phyloP scores from a whole-genome alignment of 2,888 invertebrate genomes.

The Lochmaea crataegi region DNA sequence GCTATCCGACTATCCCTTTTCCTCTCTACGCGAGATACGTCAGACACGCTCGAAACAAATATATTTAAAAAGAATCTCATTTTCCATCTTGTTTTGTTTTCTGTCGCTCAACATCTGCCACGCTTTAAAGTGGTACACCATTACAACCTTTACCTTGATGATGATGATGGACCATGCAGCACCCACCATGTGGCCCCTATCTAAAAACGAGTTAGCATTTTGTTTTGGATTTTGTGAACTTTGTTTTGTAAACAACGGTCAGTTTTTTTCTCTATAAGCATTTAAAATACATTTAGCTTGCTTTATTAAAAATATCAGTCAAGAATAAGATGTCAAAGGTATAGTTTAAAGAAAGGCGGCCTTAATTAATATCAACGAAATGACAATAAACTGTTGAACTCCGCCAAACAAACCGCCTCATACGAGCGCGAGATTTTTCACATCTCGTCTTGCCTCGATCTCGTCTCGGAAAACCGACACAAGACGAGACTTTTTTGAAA shows the following conservation, averaged over 20 bases:
- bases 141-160: slow-evolving; percentile 1
- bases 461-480: no score
- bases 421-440: no score
- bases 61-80: background rate
- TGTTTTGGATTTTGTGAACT: background rate
- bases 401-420: no score
- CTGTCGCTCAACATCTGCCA: slow-evolving; percentile 26
- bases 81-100: slow-evolving; percentile 6
- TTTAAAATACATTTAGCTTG: no score
- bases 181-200: slow-evolving; percentile 12
- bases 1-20: slow-evolving; percentile 26
- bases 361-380: no score
- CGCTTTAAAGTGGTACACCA: slow-evolving; percentile 3
- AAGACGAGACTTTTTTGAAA: no score
- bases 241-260: background rate
- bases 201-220: no score
- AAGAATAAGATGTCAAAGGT: no score
- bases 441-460: no score
- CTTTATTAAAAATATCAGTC: no score
- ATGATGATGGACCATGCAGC: slow-evolving; percentile 16
- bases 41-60: background rate
- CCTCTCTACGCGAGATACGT: slow-evolving; percentile 2
- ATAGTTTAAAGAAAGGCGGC: no score
- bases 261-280: background rate
- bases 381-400: no score